Percentiles rank a stretch among this genome's conserved stretches.
Evolutionary conservation across 2,888 invertebrate species (phyloP).

Genomic region (Scaptomyza parva): DNA sequence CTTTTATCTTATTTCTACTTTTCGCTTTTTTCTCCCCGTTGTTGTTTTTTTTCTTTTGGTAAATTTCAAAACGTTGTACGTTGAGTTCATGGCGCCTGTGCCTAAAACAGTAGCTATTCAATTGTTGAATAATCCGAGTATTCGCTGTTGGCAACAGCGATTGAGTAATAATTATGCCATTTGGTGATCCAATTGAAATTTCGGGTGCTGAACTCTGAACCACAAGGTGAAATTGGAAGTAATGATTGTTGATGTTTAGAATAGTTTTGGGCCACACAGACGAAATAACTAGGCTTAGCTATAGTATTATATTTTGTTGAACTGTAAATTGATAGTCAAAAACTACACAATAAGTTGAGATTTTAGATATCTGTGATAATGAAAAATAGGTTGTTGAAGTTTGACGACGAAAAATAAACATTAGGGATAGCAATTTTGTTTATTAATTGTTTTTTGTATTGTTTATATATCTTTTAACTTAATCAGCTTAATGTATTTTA

Average conservation of each 20-base stretch:
- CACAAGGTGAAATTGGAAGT: conserved; percentile 17
- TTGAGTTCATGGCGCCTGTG: conserved; percentile 49
- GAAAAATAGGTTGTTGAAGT: neutral
- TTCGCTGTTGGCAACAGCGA: conserved; percentile 36
- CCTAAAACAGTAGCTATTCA: conserved; percentile 71
- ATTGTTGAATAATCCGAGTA: conserved; percentile 44
- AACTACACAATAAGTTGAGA: neutral
- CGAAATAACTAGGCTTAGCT: neutral
- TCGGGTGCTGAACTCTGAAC: conserved; percentile 35
- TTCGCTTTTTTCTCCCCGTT: conserved; percentile 13
- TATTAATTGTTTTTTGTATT: neutral
- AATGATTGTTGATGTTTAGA: conserved; percentile 10
- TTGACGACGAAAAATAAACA: too few species aligned
- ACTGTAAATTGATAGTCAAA: neutral
- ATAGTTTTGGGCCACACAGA: neutral
- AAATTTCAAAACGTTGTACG: conserved; percentile 59
- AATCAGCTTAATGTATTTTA: conserved; percentile 16
- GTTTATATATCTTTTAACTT: neutral
- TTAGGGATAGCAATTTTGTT: neutral
- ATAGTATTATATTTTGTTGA: neutral
- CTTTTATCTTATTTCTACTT: conserved; percentile 35
- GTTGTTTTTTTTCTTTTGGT: conserved; percentile 20
- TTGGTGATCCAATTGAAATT: conserved; percentile 40
- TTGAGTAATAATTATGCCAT: conserved; percentile 66
- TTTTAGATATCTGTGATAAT: neutral